Evolutionary conservation across 2,113 vertebrate species (phyloP).

Genomic region (Rafetus swinhoei): DNA sequence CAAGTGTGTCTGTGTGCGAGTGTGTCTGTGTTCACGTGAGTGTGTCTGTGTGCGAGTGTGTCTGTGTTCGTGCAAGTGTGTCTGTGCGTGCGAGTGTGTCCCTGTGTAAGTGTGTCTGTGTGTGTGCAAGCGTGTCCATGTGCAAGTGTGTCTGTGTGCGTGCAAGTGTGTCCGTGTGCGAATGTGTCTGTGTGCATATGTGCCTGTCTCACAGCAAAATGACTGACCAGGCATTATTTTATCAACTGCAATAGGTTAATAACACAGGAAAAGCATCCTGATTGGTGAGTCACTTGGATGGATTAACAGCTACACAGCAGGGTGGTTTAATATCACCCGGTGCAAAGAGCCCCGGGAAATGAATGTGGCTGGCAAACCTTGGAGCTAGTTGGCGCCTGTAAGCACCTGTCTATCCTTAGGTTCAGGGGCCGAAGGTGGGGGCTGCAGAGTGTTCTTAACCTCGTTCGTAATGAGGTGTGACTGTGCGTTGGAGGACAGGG

Average conservation of each 20-base stretch:
- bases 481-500: too few species aligned
- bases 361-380: neutral
- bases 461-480: too few species aligned
- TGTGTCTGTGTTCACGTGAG: too few species aligned
- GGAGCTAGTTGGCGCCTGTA: neutral
- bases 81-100: too few species aligned
- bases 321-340: neutral
- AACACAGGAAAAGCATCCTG: neutral
- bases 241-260: neutral
- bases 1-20: too few species aligned
- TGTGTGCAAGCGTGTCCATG: too few species aligned
- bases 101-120: too few species aligned
- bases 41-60: too few species aligned
- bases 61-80: too few species aligned
- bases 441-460: neutral
- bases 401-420: neutral
- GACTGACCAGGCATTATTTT: neutral
- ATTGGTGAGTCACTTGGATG: neutral
- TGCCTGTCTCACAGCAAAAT: neutral
- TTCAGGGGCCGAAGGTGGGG: neutral
- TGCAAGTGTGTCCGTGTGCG: too few species aligned
- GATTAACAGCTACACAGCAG: neutral
- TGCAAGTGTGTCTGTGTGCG: too few species aligned
- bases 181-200: too few species aligned
- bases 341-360: neutral